Percentiles rank a stretch among this genome's conserved stretches.
These are phyloP conservation scores for Eupithecia tripunctaria DNA, from an alignment of 2,888 invertebrate species.

Conservation along the genomic window DNA sequence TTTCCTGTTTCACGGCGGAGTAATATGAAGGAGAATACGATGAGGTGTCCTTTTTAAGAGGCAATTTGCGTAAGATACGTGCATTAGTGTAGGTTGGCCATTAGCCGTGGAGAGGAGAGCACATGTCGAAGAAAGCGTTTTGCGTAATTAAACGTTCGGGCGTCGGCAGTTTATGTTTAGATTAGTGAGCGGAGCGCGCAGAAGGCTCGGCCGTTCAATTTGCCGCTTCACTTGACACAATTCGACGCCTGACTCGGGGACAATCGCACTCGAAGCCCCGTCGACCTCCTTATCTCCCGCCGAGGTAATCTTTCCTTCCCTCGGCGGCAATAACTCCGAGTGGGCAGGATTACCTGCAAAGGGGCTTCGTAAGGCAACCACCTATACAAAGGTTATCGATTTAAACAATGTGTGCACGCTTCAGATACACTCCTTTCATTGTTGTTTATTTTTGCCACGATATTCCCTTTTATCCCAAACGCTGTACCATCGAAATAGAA, in stretches of 20 bases:
- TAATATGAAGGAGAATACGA: conserved; percentile 27
- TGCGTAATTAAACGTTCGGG: conserved; percentile 79
- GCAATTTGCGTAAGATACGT: conserved; percentile 17
- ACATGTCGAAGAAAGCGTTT: conserved; percentile 68
- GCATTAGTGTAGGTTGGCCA: conserved; percentile 31
- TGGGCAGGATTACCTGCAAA: conserved; percentile 84
- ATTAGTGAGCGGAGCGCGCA: conserved; percentile 80
- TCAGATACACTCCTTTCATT: conserved; percentile 66
- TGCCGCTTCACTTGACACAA: conserved; percentile 85
- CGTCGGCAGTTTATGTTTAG: conserved; percentile 80
- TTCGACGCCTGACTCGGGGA: conserved; percentile 85
- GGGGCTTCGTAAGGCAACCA: conserved; percentile 80
- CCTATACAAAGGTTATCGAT: conserved; percentile 82
- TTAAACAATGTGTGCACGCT: conserved; percentile 76
- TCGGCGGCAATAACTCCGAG: conserved; percentile 84
- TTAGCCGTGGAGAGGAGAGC: conserved; percentile 44
- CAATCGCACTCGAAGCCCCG: conserved; percentile 84
- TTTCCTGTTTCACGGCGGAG: conserved; percentile 23
- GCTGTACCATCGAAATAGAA: conserved; percentile 37
- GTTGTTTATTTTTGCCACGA: conserved; percentile 55
- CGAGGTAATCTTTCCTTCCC: conserved; percentile 85
- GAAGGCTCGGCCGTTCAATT: conserved; percentile 84
- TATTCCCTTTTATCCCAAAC: conserved; percentile 41
- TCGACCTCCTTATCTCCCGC: conserved; percentile 84
- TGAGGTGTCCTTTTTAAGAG: conserved; percentile 18